Percentiles rank a stretch among this genome's conserved stretches.
phyloP scores from a whole-genome alignment of 2,797 vertebrate genomes.

The Loris lydekkerianus region DNA sequence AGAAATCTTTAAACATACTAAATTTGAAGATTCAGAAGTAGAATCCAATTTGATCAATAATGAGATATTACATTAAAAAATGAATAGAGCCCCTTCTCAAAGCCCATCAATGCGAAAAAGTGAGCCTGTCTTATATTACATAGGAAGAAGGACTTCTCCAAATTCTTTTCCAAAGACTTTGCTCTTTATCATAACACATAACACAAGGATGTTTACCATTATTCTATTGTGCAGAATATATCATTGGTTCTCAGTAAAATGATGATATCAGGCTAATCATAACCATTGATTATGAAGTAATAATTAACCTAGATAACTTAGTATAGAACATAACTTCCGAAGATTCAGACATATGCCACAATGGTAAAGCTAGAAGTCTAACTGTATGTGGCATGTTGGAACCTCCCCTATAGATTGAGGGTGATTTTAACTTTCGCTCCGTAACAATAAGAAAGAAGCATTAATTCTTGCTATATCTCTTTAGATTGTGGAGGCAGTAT shows the following conservation, averaged over 20 bases:
- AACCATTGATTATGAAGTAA: neutral
- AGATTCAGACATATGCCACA: neutral
- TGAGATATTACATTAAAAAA: neutral
- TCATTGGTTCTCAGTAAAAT: neutral
- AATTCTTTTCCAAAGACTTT: neutral
- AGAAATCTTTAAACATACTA: neutral
- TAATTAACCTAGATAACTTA: neutral
- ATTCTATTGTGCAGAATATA: neutral
- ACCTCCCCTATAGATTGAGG: neutral
- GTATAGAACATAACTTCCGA: neutral
- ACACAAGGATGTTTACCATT: neutral
- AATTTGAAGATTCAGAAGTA: neutral
- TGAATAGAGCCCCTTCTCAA: neutral
- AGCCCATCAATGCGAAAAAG: neutral
- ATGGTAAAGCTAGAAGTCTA: neutral
- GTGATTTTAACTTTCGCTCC: neutral
- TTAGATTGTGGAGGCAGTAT: neutral
- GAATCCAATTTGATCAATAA: neutral
- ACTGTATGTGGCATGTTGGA: too few species aligned
- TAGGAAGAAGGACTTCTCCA: too few species aligned
- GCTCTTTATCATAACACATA: neutral
- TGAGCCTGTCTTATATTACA: neutral
- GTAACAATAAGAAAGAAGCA: neutral
- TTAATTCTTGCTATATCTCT: neutral
- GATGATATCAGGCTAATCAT: neutral